Conservation (phyloP, 1,140 invertebrate species). For the Sycophaga agraensis region DNA sequence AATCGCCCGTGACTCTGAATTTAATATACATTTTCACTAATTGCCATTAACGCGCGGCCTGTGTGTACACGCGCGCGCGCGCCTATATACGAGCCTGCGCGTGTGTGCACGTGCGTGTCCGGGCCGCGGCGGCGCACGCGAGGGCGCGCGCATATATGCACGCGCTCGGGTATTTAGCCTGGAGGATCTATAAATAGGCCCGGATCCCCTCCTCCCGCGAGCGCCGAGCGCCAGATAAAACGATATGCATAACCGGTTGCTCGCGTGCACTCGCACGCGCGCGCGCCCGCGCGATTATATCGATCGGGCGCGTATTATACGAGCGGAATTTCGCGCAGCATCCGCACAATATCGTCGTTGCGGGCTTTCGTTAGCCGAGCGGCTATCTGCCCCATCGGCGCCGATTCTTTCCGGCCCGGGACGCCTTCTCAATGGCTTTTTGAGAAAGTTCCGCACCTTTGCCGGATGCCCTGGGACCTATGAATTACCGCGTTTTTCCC, state of each 20-base stretch:
- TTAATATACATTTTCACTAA: constrained; percentile 7
- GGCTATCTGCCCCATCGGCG: too few relatives aligned
- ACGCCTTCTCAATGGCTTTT: too few relatives aligned
- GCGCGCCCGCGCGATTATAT: background rate
- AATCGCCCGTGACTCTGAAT: background rate
- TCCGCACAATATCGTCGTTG: constrained; percentile 1
- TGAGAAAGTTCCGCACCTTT: too few relatives aligned
- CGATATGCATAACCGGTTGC: constrained; percentile 23
- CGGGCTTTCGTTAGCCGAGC: too few relatives aligned
- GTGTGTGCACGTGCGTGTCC: too few relatives aligned
- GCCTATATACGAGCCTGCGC: too few relatives aligned
- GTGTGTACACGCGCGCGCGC: background rate
- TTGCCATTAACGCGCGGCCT: background rate
- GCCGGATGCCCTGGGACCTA: too few relatives aligned
- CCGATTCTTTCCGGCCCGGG: too few relatives aligned
- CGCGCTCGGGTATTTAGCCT: background rate
- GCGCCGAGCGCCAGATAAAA: background rate
- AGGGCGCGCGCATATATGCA: background rate
- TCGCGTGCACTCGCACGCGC: too few relatives aligned
- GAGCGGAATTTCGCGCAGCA: constrained; percentile 6
- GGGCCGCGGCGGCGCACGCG: too few relatives aligned
- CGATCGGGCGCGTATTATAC: constrained; percentile 5
- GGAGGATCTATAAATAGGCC: constrained; percentile 17
- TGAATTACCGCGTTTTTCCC: too few relatives aligned
- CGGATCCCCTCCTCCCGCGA: background rate